Conservation (phyloP, 1,140 invertebrate genomes). For the Atta cephalotes region DNA sequence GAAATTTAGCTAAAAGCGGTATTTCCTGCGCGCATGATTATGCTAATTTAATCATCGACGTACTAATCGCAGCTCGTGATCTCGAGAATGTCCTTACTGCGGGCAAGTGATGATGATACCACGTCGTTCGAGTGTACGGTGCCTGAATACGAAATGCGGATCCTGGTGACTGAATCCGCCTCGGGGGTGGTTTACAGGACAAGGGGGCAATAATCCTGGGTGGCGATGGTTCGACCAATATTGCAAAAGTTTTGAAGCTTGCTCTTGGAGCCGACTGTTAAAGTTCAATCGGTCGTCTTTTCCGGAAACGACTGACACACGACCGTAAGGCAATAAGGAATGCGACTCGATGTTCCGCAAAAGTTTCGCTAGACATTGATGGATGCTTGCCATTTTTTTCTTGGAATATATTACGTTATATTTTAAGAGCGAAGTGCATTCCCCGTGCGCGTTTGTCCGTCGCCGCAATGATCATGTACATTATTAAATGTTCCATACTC, state of each 20-base stretch:
- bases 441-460: slow-evolving; percentile 13
- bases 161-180: slow-evolving; percentile 61
- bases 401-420: slow-evolving; percentile 42
- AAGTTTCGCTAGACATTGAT: slow-evolving; percentile 54
- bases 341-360: slow-evolving; percentile 49
- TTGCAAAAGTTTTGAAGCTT: slow-evolving; percentile 77
- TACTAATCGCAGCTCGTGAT: slow-evolving; percentile 50
- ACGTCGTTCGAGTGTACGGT: slow-evolving; percentile 53
- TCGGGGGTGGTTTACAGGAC: slow-evolving; percentile 66
- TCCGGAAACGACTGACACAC: slow-evolving; percentile 57
- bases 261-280: slow-evolving; percentile 62
- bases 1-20: slow-evolving; percentile 6
- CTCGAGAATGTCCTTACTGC: slow-evolving; percentile 17
- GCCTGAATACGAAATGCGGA: slow-evolving; percentile 69
- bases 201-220: slow-evolving; percentile 70
- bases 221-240: slow-evolving; percentile 72
- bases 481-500: slow-evolving; percentile 47
- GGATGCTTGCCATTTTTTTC: slow-evolving; percentile 49
- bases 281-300: slow-evolving; percentile 68
- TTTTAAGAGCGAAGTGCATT: slow-evolving; percentile 34
- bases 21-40: slow-evolving; percentile 43
- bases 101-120: slow-evolving; percentile 23
- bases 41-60: slow-evolving; percentile 37
- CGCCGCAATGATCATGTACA: slow-evolving; percentile 29
- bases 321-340: slow-evolving; percentile 48